Percentiles rank a stretch among this genome's conserved stretches.
phyloP scores from a whole-genome alignment of 2,797 vertebrate species.

The Bufotes viridis region DNA sequence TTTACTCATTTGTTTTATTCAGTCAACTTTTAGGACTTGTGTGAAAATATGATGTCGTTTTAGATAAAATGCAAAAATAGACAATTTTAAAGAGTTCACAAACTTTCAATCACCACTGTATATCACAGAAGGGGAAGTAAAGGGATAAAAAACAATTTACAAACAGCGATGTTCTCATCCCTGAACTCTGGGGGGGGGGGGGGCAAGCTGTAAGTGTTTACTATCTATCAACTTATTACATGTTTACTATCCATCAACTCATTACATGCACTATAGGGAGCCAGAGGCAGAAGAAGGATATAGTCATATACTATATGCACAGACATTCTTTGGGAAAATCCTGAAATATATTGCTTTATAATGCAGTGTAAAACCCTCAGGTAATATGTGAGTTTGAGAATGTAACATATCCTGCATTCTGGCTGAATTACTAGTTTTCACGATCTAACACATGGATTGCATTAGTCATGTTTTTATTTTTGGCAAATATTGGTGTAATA shows the following conservation, averaged over 20 bases:
- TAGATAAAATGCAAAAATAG: too few species aligned
- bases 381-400: slow-evolving; percentile 13
- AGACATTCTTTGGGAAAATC: neutral
- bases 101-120: neutral
- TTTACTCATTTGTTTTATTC: too few species aligned
- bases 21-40: too few species aligned
- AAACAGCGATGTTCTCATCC: slow-evolving; percentile 3
- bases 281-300: slow-evolving; percentile 19
- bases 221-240: slow-evolving; percentile 13
- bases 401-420: neutral
- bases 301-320: neutral
- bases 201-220: slow-evolving; percentile 1
- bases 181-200: neutral
- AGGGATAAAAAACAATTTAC: neutral
- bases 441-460: slow-evolving; percentile 5
- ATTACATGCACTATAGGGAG: neutral
- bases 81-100: too few species aligned
- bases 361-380: slow-evolving; percentile 8
- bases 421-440: slow-evolving; percentile 7
- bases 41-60: too few species aligned
- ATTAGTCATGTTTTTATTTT: slow-evolving; percentile 36
- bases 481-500: slow-evolving; percentile 24
- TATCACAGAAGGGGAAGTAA: neutral
- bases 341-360: neutral
- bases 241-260: slow-evolving; percentile 12